Conservation (phyloP, 1,140 invertebrate species). For the Drosophila chauvacae region DNA sequence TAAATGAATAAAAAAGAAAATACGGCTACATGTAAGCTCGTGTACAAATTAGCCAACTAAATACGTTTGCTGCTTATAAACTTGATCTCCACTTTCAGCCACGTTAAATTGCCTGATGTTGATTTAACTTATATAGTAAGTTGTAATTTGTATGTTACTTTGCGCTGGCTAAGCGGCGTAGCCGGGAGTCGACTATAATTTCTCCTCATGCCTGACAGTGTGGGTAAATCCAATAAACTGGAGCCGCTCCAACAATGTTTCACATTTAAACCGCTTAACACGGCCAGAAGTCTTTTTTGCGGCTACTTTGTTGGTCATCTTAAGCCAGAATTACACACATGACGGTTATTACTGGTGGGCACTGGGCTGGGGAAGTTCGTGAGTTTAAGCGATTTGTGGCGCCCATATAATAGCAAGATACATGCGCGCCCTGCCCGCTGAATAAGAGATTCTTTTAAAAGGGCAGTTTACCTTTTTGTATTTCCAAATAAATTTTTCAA, state of each 20-base stretch:
- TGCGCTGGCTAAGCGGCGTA: slow-evolving; percentile 29
- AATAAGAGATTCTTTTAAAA: not conserved
- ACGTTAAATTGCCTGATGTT: slow-evolving; percentile 5
- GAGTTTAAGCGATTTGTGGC: slow-evolving; percentile 37
- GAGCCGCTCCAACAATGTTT: slow-evolving; percentile 37
- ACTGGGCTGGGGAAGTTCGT: not conserved
- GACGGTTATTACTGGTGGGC: slow-evolving; percentile 32
- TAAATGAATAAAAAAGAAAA: slow-evolving; percentile 65
- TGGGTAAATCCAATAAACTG: slow-evolving; percentile 44
- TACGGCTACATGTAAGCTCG: slow-evolving; percentile 46
- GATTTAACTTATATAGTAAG: slow-evolving; percentile 21
- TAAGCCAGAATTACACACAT: slow-evolving; percentile 56
- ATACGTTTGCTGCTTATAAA: slow-evolving; percentile 16
- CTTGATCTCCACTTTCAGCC: slow-evolving; percentile 28
- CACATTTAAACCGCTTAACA: slow-evolving; percentile 55
- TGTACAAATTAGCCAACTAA: slow-evolving; percentile 54
- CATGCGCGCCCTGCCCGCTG: not conserved
- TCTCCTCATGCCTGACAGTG: slow-evolving; percentile 6
- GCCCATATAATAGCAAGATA: slow-evolving; percentile 20
- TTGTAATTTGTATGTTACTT: slow-evolving; percentile 38
- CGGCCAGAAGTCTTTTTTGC: slow-evolving; percentile 13
- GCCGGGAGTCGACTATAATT: slow-evolving; percentile 9
- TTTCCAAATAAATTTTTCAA: not conserved
- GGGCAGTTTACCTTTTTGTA: not conserved
- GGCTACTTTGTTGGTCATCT: slow-evolving; percentile 46